A percentile compares a stretch with the other conserved stretches of the same genome.
Evolutionary conservation across 2,888 invertebrate genomes (phyloP).

Genomic region (Eumacrocentrus americanus): DNA sequence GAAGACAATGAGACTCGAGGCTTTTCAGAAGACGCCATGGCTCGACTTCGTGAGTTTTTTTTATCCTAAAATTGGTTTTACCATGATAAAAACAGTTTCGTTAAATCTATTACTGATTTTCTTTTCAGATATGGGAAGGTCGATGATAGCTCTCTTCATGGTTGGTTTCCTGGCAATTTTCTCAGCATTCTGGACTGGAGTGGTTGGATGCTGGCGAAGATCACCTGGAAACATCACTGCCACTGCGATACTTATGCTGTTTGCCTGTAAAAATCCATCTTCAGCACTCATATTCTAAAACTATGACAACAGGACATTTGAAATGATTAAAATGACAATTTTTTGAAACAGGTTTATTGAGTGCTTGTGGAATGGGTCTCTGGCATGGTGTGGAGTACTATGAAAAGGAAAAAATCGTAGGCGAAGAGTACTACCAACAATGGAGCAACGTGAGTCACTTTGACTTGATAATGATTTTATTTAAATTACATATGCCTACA

Average conservation of each 20-base stretch:
- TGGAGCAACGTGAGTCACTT: conserved; percentile 81
- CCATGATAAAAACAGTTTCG: conserved; percentile 20
- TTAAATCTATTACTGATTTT: conserved; percentile 20
- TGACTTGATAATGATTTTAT: background rate
- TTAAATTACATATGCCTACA: background rate
- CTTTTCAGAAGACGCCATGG: conserved; percentile 83
- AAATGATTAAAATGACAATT: conserved; percentile 7
- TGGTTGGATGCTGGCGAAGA: conserved; percentile 95
- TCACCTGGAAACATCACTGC: conserved; percentile 93
- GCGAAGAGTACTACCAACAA: conserved; percentile 90
- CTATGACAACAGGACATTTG: background rate
- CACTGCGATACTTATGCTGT: conserved; percentile 87
- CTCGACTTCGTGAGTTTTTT: conserved; percentile 73
- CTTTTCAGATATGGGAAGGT: conserved; percentile 80
- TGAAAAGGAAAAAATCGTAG: conserved; percentile 91
- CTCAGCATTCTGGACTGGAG: conserved; percentile 94
- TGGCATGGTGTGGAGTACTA: conserved; percentile 97
- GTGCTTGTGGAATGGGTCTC: conserved; percentile 93
- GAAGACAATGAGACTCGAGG: conserved; percentile 82
- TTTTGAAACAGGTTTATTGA: conserved; percentile 74
- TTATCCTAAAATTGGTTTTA: background rate
- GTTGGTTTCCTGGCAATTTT: conserved; percentile 90
- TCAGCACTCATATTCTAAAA: background rate
- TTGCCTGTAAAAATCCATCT: conserved; percentile 70
- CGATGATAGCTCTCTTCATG: conserved; percentile 91